Base-by-base conservation (phyloP, 92 coral and sea anemone species). In the Zoanthus sociatus region DNA sequence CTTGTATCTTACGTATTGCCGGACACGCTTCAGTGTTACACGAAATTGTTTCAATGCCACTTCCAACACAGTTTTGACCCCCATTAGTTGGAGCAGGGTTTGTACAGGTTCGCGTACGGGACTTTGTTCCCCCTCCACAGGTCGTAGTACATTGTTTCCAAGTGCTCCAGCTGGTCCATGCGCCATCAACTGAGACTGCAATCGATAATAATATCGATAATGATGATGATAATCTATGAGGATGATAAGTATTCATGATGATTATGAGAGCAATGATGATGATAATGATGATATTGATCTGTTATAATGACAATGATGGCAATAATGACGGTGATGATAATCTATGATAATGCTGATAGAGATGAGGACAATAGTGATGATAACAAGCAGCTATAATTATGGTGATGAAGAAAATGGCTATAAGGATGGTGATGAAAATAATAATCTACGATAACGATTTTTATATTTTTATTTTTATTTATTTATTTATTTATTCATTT, bases 31-130 rank as follows among this genome's bases (percentile, higher is more conserved):
- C 37, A 9, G 37, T 18, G 15, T 76, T 76, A 30, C 79, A 76
- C 15, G 56, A 30, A 2, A 20, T 12, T 48, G 79, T 76, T 32
- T 76, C 79, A 21, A 60, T 50, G 26, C 61, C 79, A 50, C 58
- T 20, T 76, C 79, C 79, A 48, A 44, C 63, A 18, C 79, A 76
- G 63, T 50, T 50, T 4, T 76, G 56, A 15, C 79, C 79, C 72
- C 84, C 84, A 26, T 78, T 42, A 73, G 84, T 53, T 16, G 84
- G 84, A 37, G 56, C 18, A 8, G 79, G 79, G 17, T 76, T 50
- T 76, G 79, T 76, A 18, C 79, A 76, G 33, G 79, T 50, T 47
- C 79, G 79, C 7, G 79, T 76, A 3, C 79, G 60, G 5, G 72
- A 58, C 17, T 60, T 66, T 17, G 3, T 10, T 17, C 84, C 84